Percentiles rank a stretch among this genome's conserved stretches.
Conservation (phyloP, 2,888 invertebrate genomes). For the Palloptera scutellata region DNA sequence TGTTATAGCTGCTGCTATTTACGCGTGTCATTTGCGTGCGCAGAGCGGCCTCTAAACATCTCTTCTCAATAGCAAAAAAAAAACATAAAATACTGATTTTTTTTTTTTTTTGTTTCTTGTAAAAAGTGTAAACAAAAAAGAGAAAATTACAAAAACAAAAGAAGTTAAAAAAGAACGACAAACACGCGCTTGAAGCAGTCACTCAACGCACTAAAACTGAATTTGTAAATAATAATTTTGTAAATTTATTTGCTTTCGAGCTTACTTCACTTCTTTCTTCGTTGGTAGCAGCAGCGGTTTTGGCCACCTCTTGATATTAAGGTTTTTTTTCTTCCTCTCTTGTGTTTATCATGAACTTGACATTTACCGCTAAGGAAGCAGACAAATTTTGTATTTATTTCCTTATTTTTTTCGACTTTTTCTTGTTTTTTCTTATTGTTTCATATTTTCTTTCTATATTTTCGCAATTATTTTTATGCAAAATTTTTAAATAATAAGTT, state of each 20-base stretch:
- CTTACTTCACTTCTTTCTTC: not conserved
- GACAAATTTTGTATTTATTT: no score
- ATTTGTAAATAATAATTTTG: not conserved
- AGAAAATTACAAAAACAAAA: no score
- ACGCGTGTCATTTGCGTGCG: not conserved
- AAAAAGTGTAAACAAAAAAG: no score
- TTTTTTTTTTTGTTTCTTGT: no score
- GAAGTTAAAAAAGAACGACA: no score
- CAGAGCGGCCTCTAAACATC: not conserved
- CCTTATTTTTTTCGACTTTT: no score
- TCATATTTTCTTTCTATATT: not conserved
- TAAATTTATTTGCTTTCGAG: not conserved
- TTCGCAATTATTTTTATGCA: not conserved
- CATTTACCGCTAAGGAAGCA: conserved; percentile 25
- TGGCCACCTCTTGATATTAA: no score
- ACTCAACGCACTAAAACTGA: not conserved
- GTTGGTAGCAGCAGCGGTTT: not conserved
- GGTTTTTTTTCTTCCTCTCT: not conserved
- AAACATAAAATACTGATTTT: no score
- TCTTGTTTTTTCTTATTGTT: no score
- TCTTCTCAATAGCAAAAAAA: no score
- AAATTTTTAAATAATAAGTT: conserved; percentile 2
- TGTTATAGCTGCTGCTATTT: not conserved
- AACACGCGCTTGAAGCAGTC: not conserved
- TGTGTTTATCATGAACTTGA: conserved; percentile 11